A percentile compares a stretch with the other conserved stretches of the same genome.
phyloP scores from a whole-genome alignment of 30 jellyfish, hydroid and myxozoan genomes.

The Phacellophora camtschatica region DNA sequence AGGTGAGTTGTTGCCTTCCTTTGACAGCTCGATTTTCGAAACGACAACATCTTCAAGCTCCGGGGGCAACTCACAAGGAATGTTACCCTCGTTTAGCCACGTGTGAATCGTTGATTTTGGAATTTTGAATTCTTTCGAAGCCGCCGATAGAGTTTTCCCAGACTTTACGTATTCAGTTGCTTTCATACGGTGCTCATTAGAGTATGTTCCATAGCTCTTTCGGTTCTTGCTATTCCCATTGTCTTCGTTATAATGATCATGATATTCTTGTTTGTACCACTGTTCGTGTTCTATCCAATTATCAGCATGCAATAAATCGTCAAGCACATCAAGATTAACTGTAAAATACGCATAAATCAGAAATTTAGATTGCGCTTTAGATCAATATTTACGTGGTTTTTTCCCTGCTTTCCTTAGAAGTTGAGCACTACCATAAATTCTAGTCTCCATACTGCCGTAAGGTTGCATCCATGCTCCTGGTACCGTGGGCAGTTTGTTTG shows the following conservation, averaged over 20 bases:
- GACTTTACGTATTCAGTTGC: constrained; percentile 67
- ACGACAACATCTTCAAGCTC: constrained; percentile 63
- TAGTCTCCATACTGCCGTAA: too few species aligned
- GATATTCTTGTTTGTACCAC: constrained; percentile 80
- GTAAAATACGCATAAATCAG: neutral
- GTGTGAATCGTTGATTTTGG: constrained; percentile 78
- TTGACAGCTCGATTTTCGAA: constrained; percentile 48
- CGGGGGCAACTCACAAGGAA: constrained; percentile 59
- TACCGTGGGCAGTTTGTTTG: too few species aligned
- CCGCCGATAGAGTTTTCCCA: constrained; percentile 69
- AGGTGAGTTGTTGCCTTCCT: constrained; percentile 55
- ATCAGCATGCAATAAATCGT: constrained; percentile 64
- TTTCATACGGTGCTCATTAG: constrained; percentile 58
- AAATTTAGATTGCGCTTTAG: too few species aligned
- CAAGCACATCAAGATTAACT: constrained; percentile 57
- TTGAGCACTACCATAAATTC: too few species aligned
- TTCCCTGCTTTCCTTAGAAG: too few species aligned
- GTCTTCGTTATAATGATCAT: constrained; percentile 49
- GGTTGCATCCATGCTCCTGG: too few species aligned
- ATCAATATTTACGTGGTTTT: too few species aligned
- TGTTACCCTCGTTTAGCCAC: constrained; percentile 70
- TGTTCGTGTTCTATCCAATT: constrained; percentile 83
- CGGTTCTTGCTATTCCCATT: constrained; percentile 18
- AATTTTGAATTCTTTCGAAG: constrained; percentile 60
- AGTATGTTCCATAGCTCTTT: constrained; percentile 70